A percentile compares a stretch with the other conserved stretches of the same genome.
Evolutionary conservation across 2,113 vertebrate species (phyloP).

Genomic region (Oceanodroma tethys): DNA sequence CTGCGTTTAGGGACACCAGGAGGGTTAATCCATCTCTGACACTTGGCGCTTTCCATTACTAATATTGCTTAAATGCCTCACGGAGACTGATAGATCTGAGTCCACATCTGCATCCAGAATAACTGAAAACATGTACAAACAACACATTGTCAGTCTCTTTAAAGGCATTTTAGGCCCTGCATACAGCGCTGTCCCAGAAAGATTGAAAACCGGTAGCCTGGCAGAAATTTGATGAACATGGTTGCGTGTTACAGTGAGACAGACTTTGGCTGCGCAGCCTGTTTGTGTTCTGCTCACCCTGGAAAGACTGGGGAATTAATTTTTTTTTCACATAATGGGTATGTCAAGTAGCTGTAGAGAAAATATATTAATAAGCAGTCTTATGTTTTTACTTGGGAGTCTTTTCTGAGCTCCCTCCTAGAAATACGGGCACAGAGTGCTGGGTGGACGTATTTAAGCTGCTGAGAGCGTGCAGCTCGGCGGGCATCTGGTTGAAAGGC

Average conservation of each 20-base stretch:
- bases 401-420: background rate
- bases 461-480: accelerated
- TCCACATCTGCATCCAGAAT: background rate
- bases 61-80: background rate
- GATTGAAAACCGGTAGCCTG: background rate
- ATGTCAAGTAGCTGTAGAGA: background rate
- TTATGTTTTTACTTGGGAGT: background rate
- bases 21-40: background rate
- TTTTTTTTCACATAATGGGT: background rate
- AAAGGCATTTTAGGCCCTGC: background rate
- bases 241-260: background rate
- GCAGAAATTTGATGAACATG: background rate
- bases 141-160: background rate
- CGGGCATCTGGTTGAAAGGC: accelerated
- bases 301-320: background rate
- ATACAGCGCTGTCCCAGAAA: background rate
- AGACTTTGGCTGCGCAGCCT: background rate
- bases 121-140: background rate
- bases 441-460: accelerated
- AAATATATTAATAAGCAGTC: background rate
- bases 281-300: background rate
- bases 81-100: background rate
- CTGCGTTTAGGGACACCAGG: background rate
- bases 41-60: background rate
- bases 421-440: accelerated